A percentile compares a stretch with the other conserved stretches of the same genome.
phyloP scores from a whole-genome alignment of 2,797 vertebrate genomes.

The Myripristis jacobus region DNA sequence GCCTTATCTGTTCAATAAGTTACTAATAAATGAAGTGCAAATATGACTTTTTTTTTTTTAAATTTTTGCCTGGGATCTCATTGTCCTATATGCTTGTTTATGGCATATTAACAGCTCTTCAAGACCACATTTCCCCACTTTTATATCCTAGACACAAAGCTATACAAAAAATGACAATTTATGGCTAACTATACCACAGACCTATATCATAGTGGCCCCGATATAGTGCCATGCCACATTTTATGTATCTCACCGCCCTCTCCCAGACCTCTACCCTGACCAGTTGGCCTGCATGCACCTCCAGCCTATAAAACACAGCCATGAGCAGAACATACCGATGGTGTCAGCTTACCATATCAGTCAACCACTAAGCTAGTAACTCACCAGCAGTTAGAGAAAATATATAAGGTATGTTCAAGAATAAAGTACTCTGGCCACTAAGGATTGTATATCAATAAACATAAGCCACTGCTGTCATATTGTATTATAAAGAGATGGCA shows the following conservation, averaged over 20 bases:
- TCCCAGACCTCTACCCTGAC: conserved; percentile 17
- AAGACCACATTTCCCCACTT: neutral
- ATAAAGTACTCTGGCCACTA: conserved; percentile 3
- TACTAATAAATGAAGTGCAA: too few species aligned
- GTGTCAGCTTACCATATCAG: conserved; percentile 43
- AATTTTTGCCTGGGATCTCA: neutral
- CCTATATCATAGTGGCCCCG: neutral
- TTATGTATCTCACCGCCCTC: neutral
- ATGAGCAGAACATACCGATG: conserved; percentile 20
- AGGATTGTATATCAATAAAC: conserved; percentile 11
- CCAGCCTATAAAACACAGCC: conserved; percentile 18
- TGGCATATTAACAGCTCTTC: neutral
- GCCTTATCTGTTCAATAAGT: too few species aligned
- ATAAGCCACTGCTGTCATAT: neutral
- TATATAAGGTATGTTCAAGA: conserved; percentile 28
- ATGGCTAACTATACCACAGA: neutral
- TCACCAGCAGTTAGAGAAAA: conserved; percentile 27
- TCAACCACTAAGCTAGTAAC: conserved; percentile 19
- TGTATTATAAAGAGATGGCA: neutral
- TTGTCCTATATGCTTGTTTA: neutral
- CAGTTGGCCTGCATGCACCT: conserved; percentile 12
- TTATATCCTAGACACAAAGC: neutral
- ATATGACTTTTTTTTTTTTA: neutral
- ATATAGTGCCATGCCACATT: conserved; percentile 10
- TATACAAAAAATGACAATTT: neutral